phyloP scores from a whole-genome alignment of 2,888 invertebrate species.

The Ypsolopha sequella region DNA sequence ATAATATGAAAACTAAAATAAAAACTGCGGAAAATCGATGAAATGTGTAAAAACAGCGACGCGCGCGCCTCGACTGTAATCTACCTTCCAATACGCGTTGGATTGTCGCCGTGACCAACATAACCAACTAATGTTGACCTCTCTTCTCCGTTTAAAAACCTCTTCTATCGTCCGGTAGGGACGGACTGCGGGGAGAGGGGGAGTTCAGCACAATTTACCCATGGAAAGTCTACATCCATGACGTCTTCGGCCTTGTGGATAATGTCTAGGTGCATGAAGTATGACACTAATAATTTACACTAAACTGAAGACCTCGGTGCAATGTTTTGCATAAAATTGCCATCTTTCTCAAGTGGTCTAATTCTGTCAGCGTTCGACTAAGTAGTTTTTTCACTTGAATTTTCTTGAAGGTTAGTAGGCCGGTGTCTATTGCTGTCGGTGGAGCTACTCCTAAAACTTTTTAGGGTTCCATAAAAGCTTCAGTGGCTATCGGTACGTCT shows the following conservation, averaged over 20 bases:
- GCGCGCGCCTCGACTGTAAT: conserved; percentile 38
- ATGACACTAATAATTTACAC: too few species aligned
- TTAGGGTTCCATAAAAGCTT: too few species aligned
- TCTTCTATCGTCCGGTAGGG: background rate
- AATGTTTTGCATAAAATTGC: too few species aligned
- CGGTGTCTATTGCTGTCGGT: too few species aligned
- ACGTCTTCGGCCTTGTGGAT: background rate
- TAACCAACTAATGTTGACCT: background rate
- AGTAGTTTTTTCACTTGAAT: too few species aligned
- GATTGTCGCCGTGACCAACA: conserved; percentile 28
- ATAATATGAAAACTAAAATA: background rate
- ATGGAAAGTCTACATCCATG: background rate
- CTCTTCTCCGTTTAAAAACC: background rate
- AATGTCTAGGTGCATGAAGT: background rate
- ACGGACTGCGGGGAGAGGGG: background rate
- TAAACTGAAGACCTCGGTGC: too few species aligned
- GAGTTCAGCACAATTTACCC: background rate
- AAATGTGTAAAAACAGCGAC: conserved; percentile 24
- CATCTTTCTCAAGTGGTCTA: too few species aligned
- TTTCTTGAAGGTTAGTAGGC: too few species aligned
- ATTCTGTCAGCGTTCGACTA: too few species aligned
- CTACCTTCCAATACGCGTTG: conserved; percentile 29
- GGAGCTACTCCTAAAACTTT: too few species aligned
- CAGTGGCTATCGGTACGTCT: too few species aligned
- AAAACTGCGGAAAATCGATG: conserved; percentile 1